Conservation (phyloP, 2,888 invertebrate species). For the Erebia epiphron region DNA sequence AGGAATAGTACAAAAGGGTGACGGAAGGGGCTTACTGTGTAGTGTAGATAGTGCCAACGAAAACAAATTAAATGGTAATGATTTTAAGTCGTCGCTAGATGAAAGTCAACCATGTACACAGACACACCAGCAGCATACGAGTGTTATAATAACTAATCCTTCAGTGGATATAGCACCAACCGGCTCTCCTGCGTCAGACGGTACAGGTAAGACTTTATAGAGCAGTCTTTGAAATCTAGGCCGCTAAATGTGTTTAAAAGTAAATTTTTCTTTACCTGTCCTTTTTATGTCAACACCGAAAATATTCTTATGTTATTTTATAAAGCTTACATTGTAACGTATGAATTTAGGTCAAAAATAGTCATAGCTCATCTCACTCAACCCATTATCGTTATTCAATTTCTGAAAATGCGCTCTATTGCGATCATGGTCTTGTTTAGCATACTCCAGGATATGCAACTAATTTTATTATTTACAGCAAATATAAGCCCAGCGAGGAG, state of each 20-base stretch:
- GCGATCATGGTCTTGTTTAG: too few relatives aligned
- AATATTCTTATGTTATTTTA: too few relatives aligned
- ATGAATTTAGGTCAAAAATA: too few relatives aligned
- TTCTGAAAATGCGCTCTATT: too few relatives aligned
- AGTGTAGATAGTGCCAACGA: conserved; percentile 74
- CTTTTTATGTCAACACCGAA: too few relatives aligned
- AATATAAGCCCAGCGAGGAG: conserved; percentile 78
- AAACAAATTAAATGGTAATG: conserved; percentile 63
- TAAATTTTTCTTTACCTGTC: too few relatives aligned
- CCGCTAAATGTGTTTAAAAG: too few relatives aligned
- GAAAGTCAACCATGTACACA: conserved; percentile 59
- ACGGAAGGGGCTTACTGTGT: conserved; percentile 70
- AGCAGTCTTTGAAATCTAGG: too few relatives aligned
- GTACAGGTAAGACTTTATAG: conserved; percentile 58
- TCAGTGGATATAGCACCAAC: conserved; percentile 85
- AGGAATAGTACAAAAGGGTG: conserved; percentile 78
- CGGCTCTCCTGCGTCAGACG: conserved; percentile 73
- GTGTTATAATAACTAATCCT: conserved; percentile 88
- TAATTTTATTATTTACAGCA: conserved; percentile 45
- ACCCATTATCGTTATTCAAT: too few relatives aligned
- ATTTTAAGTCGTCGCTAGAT: conserved; percentile 64
- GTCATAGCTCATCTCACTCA: too few relatives aligned
- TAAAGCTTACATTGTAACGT: too few relatives aligned
- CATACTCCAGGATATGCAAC: background rate
- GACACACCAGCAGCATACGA: conserved; percentile 77